Percentiles rank a stretch among this genome's conserved stretches.
These are phyloP conservation scores for Epinephelus malabaricus DNA, from an alignment of 2,797 vertebrate species.

Conservation along the genomic window DNA sequence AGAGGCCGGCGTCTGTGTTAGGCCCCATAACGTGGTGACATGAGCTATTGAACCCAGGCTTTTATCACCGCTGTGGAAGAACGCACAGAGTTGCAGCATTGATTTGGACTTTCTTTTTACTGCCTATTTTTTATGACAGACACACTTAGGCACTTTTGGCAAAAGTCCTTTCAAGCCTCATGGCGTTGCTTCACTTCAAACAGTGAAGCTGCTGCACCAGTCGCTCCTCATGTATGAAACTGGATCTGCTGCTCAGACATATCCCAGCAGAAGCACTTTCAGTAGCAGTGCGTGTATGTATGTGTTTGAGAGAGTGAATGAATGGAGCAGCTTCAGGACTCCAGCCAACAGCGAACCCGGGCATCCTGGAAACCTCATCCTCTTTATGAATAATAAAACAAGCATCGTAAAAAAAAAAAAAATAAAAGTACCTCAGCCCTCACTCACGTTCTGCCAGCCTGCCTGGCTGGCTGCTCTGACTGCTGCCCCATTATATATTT, in stretches of 20 bases:
- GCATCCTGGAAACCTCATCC: conserved; percentile 77
- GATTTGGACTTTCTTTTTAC: conserved; percentile 60
- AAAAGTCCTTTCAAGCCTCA: conserved; percentile 33
- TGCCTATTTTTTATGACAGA: conserved; percentile 55
- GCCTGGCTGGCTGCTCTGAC: conserved; percentile 53
- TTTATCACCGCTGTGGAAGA: conserved; percentile 68
- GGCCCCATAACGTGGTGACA: conserved; percentile 63
- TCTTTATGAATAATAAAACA: conserved; percentile 82
- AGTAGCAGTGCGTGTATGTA: conserved; percentile 22
- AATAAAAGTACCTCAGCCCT: conserved; percentile 42
- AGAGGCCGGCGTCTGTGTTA: conserved; percentile 56
- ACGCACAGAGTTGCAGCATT: conserved; percentile 48
- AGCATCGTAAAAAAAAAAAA: conserved; percentile 62
- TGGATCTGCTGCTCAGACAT: not conserved
- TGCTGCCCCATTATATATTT: conserved; percentile 69
- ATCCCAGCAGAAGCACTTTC: conserved; percentile 8
- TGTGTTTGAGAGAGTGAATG: conserved; percentile 40
- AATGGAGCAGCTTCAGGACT: conserved; percentile 59
- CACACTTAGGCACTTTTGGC: conserved; percentile 43
- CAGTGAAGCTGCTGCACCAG: conserved; percentile 15
- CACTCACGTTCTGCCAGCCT: conserved; percentile 53
- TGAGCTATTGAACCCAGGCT: conserved; percentile 69
- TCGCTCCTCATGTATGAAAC: conserved; percentile 17
- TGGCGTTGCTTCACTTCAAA: conserved; percentile 15
- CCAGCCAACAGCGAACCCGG: conserved; percentile 58